Evolutionary conservation across 2,113 vertebrate species (phyloP).

Genomic region (Mohoua ochrocephala): DNA sequence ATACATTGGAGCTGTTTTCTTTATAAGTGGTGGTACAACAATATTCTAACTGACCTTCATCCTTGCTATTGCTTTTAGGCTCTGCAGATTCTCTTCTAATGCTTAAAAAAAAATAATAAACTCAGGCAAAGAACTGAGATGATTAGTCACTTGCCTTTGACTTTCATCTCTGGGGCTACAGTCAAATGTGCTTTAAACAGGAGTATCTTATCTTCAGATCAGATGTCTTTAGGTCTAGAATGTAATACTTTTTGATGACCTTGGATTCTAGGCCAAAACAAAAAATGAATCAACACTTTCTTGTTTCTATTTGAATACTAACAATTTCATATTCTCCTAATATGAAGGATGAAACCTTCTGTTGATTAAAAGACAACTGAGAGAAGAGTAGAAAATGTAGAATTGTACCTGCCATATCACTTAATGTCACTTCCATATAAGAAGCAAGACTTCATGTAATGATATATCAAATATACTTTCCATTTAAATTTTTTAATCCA

Average conservation of each 20-base stretch:
- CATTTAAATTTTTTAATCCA: neutral
- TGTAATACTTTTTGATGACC: neutral
- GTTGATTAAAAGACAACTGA: neutral
- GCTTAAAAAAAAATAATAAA: neutral
- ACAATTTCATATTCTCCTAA: neutral
- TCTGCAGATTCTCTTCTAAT: neutral
- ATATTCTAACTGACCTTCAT: constrained; percentile 52
- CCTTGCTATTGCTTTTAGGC: constrained; percentile 28
- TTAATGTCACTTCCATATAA: neutral
- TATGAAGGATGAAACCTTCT: neutral
- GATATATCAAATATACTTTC: neutral
- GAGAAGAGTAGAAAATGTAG: neutral
- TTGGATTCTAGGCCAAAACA: neutral
- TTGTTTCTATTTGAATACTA: neutral
- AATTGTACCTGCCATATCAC: neutral
- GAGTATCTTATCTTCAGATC: neutral
- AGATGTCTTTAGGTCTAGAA: neutral
- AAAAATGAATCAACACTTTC: rapidly evolving
- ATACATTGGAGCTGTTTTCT: neutral
- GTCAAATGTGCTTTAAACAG: neutral
- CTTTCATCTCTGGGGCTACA: constrained; percentile 5
- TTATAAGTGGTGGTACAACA: constrained; percentile 40
- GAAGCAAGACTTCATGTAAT: neutral
- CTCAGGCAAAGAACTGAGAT: neutral
- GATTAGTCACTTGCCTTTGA: constrained; percentile 20